Percentiles rank a stretch among this genome's conserved stretches.
Conservation (phyloP, 2,113 vertebrate genomes). For the Morone saxatilis region DNA sequence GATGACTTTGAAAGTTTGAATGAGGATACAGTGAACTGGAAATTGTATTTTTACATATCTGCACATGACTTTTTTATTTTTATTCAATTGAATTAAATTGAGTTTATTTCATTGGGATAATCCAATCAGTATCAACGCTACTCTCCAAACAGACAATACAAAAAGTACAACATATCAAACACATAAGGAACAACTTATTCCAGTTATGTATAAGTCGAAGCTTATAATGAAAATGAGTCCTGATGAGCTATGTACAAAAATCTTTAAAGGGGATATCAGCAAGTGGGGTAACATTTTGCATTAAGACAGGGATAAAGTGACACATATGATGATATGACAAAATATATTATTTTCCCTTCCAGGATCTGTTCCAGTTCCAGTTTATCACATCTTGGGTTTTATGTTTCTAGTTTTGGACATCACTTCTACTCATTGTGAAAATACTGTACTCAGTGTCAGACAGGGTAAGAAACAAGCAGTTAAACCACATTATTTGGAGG, state of each 20-base stretch:
- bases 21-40: slow-evolving; percentile 23
- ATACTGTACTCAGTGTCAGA: no score
- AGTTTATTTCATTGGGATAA: not conserved
- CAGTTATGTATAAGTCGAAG: no score
- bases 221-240: not conserved
- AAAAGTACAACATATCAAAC: not conserved
- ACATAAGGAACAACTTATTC: not conserved
- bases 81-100: not conserved
- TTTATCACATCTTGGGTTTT: not conserved
- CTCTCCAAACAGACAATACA: not conserved
- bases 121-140: not conserved
- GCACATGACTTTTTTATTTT: not conserved
- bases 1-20: slow-evolving; percentile 56
- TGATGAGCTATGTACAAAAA: not conserved
- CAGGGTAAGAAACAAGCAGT: no score
- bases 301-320: not conserved
- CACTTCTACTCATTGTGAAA: not conserved
- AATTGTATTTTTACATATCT: slow-evolving; percentile 33
- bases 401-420: not conserved
- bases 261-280: not conserved
- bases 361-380: not conserved
- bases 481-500: not conserved
- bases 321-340: no score
- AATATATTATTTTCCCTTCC: not conserved
- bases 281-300: not conserved